These are phyloP conservation scores for Eurosta solidaginis DNA, from an alignment of 1,140 invertebrate species.

Conservation along the genomic window DNA sequence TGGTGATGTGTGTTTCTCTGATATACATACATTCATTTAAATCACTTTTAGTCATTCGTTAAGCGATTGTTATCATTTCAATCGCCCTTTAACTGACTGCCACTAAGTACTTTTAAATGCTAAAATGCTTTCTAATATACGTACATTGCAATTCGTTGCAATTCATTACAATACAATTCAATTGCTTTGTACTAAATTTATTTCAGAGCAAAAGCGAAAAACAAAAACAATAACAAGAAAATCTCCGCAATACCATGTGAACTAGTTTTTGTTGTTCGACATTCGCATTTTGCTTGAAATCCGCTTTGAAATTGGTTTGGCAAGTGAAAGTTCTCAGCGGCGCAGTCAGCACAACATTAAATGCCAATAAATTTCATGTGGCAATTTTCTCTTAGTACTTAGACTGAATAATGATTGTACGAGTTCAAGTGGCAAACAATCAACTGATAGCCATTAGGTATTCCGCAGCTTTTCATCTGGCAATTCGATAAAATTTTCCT, in stretches of 20 bases:
- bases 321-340: constrained; percentile 17
- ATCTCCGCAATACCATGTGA: background rate
- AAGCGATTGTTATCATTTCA: no score
- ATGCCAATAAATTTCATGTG: constrained; percentile 19
- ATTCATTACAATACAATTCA: constrained; percentile 24
- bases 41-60: no score
- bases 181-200: constrained; percentile 26
- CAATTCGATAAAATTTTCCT: no score
- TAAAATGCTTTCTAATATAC: constrained; percentile 21
- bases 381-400: no score
- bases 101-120: no score
- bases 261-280: background rate
- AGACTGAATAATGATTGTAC: no score
- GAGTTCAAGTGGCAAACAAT: background rate
- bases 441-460: background rate
- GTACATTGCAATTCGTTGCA: constrained; percentile 18
- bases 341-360: background rate
- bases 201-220: background rate
- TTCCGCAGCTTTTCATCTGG: background rate
- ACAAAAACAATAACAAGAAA: background rate
- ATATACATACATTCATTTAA: background rate
- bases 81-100: background rate
- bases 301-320: background rate
- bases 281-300: background rate
- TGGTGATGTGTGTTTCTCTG: no score